A percentile compares a stretch with the other conserved stretches of the same genome.
Conservation (phyloP, 2,797 vertebrate species). For the Acomys russatus region DNA sequence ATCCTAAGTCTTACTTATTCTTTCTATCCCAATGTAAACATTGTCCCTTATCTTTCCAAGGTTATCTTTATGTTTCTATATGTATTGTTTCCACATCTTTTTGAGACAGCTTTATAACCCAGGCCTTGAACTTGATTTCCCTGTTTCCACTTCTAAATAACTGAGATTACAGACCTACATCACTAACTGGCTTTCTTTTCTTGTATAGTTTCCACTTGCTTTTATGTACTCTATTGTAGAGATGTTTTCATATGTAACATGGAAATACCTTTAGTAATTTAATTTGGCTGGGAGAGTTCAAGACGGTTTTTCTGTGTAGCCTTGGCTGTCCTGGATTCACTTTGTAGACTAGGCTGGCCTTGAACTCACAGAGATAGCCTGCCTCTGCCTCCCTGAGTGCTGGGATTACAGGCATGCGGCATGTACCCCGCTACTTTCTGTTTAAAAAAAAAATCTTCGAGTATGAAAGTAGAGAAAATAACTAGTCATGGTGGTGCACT, state of each 20-base stretch:
- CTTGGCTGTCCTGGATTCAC: neutral
- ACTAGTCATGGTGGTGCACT: neutral
- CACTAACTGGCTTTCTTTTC: neutral
- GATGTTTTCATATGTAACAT: neutral
- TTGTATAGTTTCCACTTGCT: neutral
- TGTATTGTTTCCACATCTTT: neutral
- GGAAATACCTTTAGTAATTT: neutral
- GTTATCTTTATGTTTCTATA: neutral
- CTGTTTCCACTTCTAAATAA: neutral
- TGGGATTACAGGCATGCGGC: neutral
- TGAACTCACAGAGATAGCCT: neutral
- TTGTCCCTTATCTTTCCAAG: neutral
- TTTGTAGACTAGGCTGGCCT: neutral
- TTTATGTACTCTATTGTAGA: slow-evolving; percentile 44
- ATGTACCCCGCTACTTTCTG: neutral
- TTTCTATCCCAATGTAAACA: slow-evolving; percentile 36
- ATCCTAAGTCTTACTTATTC: neutral
- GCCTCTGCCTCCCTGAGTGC: neutral
- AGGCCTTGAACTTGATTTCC: neutral
- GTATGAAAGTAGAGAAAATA: slow-evolving; percentile 22
- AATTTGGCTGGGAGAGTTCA: too few species aligned
- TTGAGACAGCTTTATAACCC: neutral
- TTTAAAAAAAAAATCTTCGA: slow-evolving; percentile 64
- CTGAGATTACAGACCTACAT: neutral
- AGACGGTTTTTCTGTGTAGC: neutral